phyloP scores from a whole-genome alignment of 1,140 invertebrate genomes.

The Drosophila repleta region DNA sequence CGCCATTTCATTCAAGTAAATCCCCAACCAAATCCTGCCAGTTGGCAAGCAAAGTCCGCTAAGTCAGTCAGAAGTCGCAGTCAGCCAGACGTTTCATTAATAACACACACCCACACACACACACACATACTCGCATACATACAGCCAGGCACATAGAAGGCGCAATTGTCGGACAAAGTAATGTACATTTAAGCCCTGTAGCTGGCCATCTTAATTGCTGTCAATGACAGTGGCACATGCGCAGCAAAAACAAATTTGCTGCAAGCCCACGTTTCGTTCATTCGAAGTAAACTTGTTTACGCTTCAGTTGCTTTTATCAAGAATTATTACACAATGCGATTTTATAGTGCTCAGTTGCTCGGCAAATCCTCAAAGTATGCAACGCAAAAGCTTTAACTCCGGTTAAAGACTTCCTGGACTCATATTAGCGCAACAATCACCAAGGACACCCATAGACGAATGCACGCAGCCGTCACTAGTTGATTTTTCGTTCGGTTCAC shows the following conservation, averaged over 20 bases:
- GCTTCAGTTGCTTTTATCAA: not conserved
- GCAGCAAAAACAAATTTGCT: not conserved
- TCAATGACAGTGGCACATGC: not conserved
- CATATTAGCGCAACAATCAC: too few relatives aligned
- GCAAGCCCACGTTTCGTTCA: not conserved
- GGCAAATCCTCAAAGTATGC: not conserved
- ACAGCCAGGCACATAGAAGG: not conserved
- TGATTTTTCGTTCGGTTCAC: too few relatives aligned
- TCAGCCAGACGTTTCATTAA: conserved; percentile 69
- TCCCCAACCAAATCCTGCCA: conserved; percentile 47
- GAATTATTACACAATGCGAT: not conserved
- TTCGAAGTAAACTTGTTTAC: not conserved
- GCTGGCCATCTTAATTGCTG: conserved; percentile 20
- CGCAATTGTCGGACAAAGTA: conserved; percentile 11
- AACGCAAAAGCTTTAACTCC: too few relatives aligned
- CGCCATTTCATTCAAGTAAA: conserved; percentile 53
- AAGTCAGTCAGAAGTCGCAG: conserved; percentile 44
- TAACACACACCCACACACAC: conserved; percentile 43
- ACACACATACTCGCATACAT: not conserved
- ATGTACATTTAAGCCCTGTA: conserved; percentile 18
- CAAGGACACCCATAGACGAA: too few relatives aligned
- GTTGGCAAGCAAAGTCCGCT: conserved; percentile 36
- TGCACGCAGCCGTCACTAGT: too few relatives aligned
- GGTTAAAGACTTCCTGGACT: too few relatives aligned
- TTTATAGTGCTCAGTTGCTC: too few relatives aligned